Base-by-base conservation (phyloP, 2,888 invertebrate genomes). In the Erebia aethiops region DNA sequence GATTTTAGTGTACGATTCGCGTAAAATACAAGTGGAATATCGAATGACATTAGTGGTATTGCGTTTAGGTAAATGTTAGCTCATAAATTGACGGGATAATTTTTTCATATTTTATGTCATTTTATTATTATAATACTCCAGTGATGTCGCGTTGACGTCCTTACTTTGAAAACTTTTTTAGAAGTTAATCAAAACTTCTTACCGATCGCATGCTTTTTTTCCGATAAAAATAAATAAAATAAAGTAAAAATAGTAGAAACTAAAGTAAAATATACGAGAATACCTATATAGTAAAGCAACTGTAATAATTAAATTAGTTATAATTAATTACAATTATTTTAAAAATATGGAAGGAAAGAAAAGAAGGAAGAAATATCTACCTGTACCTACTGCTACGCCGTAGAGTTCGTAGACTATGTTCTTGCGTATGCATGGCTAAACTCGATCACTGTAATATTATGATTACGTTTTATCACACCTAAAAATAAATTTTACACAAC, bases 1-100 rank as follows among this genome's bases (percentile, higher is more conserved):
- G 49, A 68, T 46, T 60, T 60, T 64, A 65, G 26, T 58, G 41
- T 69, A 62, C 60, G 58, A 49, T 63, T 57, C 70, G 54, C n/a
- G 16, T 51, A n/a, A 46, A 41, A 66, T 57, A 46, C 43, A 46
- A 46, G 56, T 54, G 7, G 46, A 64, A 46, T 26, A 62, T 62
- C 62, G 46, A 14, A 14, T 49, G 14, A 21, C 49, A 62, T 62
- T 46, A 62, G 46, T 49, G 46, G 62, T 62, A 1, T 1, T 21
- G 49, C 14, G 62, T 62, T 49, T 62, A 62, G 49, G 26, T n/a
- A 13, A 62, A 49, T 14, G 14, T 62, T 62, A 16, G 9, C 2
- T 13, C 21, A 5, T 26, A 10, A 56, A 56, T 26, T n/a, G n/a
- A 21, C 8, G 9, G 16, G 14, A 49, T 49, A 14, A 16, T 52